Percentiles rank a stretch among this genome's conserved stretches.
Evolutionary conservation across 2,888 invertebrate genomes (phyloP).

Genomic region (Limnephilus marmoratus): DNA sequence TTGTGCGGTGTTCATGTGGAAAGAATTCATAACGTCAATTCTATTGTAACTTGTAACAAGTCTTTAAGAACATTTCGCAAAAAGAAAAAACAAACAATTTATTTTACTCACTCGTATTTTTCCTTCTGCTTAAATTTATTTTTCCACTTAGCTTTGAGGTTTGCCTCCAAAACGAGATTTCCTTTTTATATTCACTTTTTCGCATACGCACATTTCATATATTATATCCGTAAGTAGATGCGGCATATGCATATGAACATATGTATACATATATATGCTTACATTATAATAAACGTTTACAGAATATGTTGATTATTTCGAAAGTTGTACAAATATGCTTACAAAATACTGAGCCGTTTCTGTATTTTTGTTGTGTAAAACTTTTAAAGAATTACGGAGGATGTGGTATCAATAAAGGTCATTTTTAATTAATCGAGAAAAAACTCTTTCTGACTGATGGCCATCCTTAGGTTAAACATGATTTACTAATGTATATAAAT

Average conservation of each 20-base stretch:
- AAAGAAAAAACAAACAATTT: neutral
- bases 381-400: neutral
- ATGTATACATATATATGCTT: neutral
- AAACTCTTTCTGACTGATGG: too few species aligned
- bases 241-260: neutral
- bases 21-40: neutral
- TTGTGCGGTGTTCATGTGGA: too few species aligned
- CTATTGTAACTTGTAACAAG: neutral
- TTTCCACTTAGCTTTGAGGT: slow-evolving; percentile 15
- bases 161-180: neutral
- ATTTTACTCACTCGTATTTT: neutral
- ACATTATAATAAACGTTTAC: slow-evolving; percentile 22
- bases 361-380: neutral
- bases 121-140: neutral
- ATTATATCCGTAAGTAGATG: neutral
- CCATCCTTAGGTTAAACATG: too few species aligned
- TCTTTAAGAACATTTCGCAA: neutral
- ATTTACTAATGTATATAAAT: too few species aligned
- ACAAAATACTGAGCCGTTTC: neutral
- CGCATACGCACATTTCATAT: neutral
- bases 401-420: neutral
- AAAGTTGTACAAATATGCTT: neutral
- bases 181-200: neutral
- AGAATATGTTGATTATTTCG: slow-evolving; percentile 12
- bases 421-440: neutral